A percentile compares a stretch with the other conserved stretches of the same genome.
These are phyloP conservation scores for Dipodomys ordii DNA, from an alignment of 2,113 vertebrate species.

Conservation along the genomic window DNA sequence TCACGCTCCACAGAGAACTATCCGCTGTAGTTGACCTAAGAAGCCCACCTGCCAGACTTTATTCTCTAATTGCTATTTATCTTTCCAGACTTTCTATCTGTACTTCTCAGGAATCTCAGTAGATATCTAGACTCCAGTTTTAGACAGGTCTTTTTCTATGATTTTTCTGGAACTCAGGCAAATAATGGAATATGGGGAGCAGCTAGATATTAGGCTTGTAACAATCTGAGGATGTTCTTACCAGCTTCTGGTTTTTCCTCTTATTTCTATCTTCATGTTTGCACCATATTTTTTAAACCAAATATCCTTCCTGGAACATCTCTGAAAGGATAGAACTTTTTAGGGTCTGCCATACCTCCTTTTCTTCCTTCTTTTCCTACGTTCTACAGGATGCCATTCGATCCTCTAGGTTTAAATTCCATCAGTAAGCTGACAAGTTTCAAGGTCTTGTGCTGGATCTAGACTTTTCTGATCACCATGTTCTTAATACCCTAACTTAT, in stretches of 20 bases:
- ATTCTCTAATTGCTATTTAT: neutral
- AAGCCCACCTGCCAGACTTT: neutral
- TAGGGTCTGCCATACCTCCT: neutral
- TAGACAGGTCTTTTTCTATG: neutral
- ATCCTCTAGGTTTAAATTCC: neutral
- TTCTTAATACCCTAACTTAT: neutral
- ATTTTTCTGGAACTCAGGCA: neutral
- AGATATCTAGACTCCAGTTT: neutral
- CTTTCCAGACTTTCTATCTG: neutral
- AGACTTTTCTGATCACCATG: neutral
- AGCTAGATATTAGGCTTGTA: neutral
- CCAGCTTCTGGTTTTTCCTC: neutral
- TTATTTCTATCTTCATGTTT: neutral
- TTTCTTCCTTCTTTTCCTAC: neutral
- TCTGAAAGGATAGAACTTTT: neutral
- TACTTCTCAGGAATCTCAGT: neutral
- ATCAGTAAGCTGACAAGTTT: neutral
- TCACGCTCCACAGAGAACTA: rapidly evolving
- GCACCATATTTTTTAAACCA: neutral
- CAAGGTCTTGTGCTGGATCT: neutral
- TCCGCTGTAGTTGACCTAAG: rapidly evolving
- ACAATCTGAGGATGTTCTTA: neutral
- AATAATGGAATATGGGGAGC: neutral
- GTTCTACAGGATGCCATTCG: neutral
- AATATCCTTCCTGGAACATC: neutral